A percentile compares a stretch with the other conserved stretches of the same genome.
Evolutionary conservation across 2,888 invertebrate genomes (phyloP).

Genomic region (Diachrysia chrysitis): DNA sequence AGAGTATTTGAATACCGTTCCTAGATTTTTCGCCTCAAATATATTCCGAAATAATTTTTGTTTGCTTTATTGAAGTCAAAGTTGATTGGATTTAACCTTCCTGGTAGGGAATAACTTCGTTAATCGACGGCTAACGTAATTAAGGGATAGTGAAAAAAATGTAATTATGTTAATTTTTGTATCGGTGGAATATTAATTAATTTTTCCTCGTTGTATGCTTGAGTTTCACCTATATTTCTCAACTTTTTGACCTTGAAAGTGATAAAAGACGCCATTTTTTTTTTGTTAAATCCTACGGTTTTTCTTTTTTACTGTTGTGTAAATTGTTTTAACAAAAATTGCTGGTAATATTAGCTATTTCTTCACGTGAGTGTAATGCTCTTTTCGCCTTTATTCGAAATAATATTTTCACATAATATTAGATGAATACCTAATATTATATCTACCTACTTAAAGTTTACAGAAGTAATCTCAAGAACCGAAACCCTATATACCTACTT

Average conservation of each 20-base stretch:
- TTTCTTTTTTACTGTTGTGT: too few relatives aligned
- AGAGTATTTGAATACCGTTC: not conserved
- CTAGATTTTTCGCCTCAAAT: not conserved
- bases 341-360: too few relatives aligned
- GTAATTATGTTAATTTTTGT: not conserved
- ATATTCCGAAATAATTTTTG: not conserved
- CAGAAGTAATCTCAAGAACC: not conserved
- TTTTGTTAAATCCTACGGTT: too few relatives aligned
- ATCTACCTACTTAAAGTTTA: too few relatives aligned
- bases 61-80: not conserved
- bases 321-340: too few relatives aligned
- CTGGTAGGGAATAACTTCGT: not conserved
- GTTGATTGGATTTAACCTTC: not conserved
- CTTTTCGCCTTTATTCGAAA: too few relatives aligned
- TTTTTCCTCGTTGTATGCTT: not conserved
- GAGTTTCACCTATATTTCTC: not conserved
- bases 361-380: too few relatives aligned
- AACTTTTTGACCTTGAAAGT: not conserved
- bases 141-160: not conserved
- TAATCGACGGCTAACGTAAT: not conserved
- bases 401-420: too few relatives aligned
- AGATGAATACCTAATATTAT: too few relatives aligned
- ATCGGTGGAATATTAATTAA: slow-evolving; percentile 3
- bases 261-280: too few relatives aligned
- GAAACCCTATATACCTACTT: not conserved